A percentile compares a stretch with the other conserved stretches of the same genome.
Conservation (phyloP, 2,888 invertebrate species). For the Hydraecia micacea region DNA sequence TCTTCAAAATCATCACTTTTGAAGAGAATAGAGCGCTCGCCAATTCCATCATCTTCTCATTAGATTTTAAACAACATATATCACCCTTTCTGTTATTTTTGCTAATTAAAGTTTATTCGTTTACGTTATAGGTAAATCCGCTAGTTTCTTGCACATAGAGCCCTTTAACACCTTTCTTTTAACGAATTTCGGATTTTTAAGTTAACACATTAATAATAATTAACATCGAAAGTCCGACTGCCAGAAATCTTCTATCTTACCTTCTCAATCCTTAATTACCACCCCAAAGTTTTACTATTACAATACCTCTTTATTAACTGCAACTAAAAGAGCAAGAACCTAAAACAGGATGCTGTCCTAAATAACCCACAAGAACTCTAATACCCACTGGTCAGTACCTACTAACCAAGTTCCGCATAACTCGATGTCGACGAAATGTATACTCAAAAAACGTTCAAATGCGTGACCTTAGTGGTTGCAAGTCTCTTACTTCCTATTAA, state of each 20-base stretch:
- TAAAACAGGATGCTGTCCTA: conserved; percentile 23
- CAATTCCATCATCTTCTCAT: too few species aligned
- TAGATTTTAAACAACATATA: too few species aligned
- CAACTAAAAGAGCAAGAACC: neutral
- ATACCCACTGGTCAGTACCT: conserved; percentile 58
- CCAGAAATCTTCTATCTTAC: neutral
- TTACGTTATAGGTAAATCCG: too few species aligned
- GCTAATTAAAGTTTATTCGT: too few species aligned
- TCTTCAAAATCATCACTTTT: too few species aligned
- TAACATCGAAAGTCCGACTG: too few species aligned
- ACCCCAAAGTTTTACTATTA: neutral
- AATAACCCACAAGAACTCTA: conserved; percentile 9
- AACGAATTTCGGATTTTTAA: neutral
- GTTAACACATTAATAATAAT: neutral
- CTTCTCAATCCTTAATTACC: neutral
- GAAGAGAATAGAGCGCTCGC: too few species aligned
- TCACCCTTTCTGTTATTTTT: too few species aligned
- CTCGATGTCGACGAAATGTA: conserved; percentile 80
- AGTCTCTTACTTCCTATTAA: conserved; percentile 88
- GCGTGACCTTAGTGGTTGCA: conserved; percentile 82
- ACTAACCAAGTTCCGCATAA: conserved; percentile 82
- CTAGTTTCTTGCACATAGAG: too few species aligned
- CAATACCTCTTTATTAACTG: too few species aligned
- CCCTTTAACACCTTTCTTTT: neutral
- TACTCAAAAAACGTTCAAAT: conserved; percentile 82